Conservation (phyloP, 2,797 vertebrate species). For the Eupleurogrammus muticus region DNA sequence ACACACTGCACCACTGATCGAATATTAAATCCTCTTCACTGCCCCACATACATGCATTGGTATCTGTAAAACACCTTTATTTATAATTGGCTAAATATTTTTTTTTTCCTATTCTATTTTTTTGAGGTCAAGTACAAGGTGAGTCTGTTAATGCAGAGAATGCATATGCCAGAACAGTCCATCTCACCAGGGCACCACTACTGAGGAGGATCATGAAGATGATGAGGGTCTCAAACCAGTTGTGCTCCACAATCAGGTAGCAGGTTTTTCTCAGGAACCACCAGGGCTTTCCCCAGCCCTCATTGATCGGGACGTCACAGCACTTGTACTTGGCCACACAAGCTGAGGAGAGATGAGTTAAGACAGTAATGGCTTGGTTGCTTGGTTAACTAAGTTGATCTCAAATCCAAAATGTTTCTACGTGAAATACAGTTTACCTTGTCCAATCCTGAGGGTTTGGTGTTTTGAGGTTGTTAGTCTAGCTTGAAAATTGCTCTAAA, state of each 20-base stretch:
- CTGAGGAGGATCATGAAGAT: constrained; percentile 99
- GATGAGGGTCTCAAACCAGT: constrained; percentile 99
- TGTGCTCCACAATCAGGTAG: constrained; percentile 98
- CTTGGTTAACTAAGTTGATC: background rate
- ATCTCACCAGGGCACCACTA: constrained; percentile 94
- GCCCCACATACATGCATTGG: constrained; percentile 10
- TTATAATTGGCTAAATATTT: background rate
- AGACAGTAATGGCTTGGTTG: background rate
- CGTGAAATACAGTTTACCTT: background rate
- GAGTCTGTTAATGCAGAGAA: background rate
- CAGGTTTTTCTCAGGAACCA: constrained; percentile 98
- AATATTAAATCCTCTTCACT: constrained; percentile 24
- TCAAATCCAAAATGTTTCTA: background rate
- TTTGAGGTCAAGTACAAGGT: background rate
- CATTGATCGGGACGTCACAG: constrained; percentile 92
- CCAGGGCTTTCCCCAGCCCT: constrained; percentile 94
- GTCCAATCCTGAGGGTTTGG: background rate
- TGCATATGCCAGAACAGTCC: background rate
- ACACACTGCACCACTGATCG: constrained; percentile 16
- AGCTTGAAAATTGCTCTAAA: background rate
- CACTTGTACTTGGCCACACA: constrained; percentile 94
- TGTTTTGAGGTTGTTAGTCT: background rate
- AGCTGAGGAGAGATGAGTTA: constrained; percentile 73
- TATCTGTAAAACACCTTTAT: constrained; percentile 3
- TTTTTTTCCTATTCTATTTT: background rate